Evolutionary conservation across 2,888 invertebrate species (phyloP), one percentile per base, ranked within the genome.

Genomic region (Rhamnusium bicolor): DNA sequence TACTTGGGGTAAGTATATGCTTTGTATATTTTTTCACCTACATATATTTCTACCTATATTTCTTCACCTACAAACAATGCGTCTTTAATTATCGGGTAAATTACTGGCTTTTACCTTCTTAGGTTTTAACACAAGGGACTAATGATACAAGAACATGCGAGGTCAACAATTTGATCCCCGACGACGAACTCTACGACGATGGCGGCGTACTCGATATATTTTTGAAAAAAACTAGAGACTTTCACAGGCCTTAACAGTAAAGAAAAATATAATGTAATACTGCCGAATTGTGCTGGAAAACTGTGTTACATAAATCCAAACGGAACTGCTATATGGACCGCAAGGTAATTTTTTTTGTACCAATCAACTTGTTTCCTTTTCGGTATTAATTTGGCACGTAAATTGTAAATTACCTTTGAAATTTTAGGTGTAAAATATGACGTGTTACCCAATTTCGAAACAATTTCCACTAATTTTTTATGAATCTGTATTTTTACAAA

Each of bases 271-370:
- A 46, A 2, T 1, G 24, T 67, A 1, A 51, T 54, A 2, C 2
- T 61, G 21, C 51, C 46, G 2, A 53, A 19, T 10, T 73, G 73
- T 47, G 69, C 51, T 2, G 53, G 21, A 0, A 18, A 7, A 10
- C 19, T 27, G 5, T 77, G 77, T 61, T 14, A 58, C 0, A 27
- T 77, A 7, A 74, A 77, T 24, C 54, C 74, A 0, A 61, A 74
- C 7, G 77, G 77, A 0, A 32, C 56, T 12, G 68, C 73, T 24
- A 72, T 78, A 56, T 78, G 78, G 78, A 74, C 76, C 2, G 67
- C 73, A 12, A 76, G 76, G 76, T 76, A 69, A 60, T 18, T 29
- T 32, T 51, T 19, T 46, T 54, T 54, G 18, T 51, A n/a, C 2
- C 6, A 19, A 19, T 12, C 51, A 7, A 24, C 2, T 5, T 46